Base-by-base conservation (phyloP, 1,140 invertebrate species). In the Drosophila pectinifera region DNA sequence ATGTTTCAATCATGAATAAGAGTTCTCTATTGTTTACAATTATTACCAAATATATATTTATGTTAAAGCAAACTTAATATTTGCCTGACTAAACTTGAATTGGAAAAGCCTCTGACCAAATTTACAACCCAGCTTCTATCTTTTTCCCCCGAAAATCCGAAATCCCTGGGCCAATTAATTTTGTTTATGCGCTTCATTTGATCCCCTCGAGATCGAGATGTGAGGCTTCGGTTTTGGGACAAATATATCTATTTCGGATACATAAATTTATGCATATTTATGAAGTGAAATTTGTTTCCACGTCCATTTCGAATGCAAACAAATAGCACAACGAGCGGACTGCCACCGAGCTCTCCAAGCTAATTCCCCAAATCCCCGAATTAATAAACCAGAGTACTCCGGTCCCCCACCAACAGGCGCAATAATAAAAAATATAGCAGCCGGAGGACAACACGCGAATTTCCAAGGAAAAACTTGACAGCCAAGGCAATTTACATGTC, bases 331-430 rank as follows among this genome's bases (percentile, higher is more conserved):
- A 34, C 61, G 28, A 31, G 46, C 61, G 31, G 61, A 53, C 54
- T 42, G 51, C 45, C 70, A 45, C 65, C 64, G 61, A 65, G 81
- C 78, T 64, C 69, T 78, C 64, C 65, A 55, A 84, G 80, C 77
- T 88, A 88, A 88, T 89, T 88, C 84, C 84, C 84, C 84, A 89
- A 88, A 88, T 88, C 84, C 84, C 84, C 63, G 84, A 88, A 88
- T 88, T 88, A 88, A 88, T 88, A 88, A 88, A 89, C 59, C 84
- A 84, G 79, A 88, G 84, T 89, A 88, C 75, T 28, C 49, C 36
- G 22, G 51, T 62, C 42, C 64, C 58, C 45, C 55, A 59, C 42
- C 53, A 59, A 42, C 45, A 55, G 38, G 24, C 36, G 13, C 55
- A 51, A 59, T 36, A 49, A 59, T 16, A 49, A 67, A 57, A 22